Evolutionary conservation across 2,888 invertebrate species (phyloP).

Genomic region (Linnaemya vulpina): DNA sequence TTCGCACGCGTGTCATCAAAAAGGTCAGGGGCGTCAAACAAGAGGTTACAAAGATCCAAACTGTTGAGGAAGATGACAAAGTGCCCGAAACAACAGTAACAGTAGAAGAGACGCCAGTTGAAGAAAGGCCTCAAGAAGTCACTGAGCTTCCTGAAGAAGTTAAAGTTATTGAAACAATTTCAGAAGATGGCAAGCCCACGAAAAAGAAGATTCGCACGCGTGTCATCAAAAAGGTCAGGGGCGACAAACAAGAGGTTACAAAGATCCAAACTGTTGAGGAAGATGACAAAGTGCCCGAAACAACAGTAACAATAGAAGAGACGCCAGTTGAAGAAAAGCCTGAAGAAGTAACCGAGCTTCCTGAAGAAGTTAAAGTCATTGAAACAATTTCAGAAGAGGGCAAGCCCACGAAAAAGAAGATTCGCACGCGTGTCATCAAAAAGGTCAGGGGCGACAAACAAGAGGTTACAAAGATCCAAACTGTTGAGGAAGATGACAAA

Average conservation of each 20-base stretch:
- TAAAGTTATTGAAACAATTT: not conserved
- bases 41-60: slow-evolving; percentile 27
- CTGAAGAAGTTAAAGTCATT: slow-evolving; percentile 16
- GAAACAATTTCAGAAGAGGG: slow-evolving; percentile 19
- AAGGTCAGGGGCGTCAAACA: slow-evolving; percentile 18
- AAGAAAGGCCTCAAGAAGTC: slow-evolving; percentile 5
- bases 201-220: slow-evolving; percentile 31
- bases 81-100: slow-evolving; percentile 13
- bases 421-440: slow-evolving; percentile 25
- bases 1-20: slow-evolving; percentile 27
- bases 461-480: slow-evolving; percentile 37
- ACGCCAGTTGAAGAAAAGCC: not conserved
- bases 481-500: slow-evolving; percentile 30
- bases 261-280: slow-evolving; percentile 36
- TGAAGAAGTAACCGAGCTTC: not conserved
- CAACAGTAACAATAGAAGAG: slow-evolving; percentile 23
- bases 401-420: slow-evolving; percentile 16
- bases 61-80: slow-evolving; percentile 36
- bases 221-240: slow-evolving; percentile 21
- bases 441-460: slow-evolving; percentile 31
- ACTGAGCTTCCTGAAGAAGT: slow-evolving; percentile 23
- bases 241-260: slow-evolving; percentile 29
- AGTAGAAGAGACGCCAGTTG: not conserved
- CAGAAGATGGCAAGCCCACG: not conserved
- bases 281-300: slow-evolving; percentile 27